Conservation (phyloP, 2,888 invertebrate species). For the Epistrophe eligans region DNA sequence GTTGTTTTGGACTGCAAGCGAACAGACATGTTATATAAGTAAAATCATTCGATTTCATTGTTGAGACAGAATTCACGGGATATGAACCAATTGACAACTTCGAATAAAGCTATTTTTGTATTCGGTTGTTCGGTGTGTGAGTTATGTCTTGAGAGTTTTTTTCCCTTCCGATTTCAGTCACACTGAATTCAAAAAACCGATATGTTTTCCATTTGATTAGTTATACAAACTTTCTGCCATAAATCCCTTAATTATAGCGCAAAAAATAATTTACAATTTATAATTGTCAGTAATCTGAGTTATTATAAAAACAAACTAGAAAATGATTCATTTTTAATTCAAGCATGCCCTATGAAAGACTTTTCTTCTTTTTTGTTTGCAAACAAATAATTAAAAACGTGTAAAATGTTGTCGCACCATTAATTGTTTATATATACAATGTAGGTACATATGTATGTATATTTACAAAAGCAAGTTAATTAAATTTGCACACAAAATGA, state of each 20-base stretch:
- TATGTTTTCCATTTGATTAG: not conserved
- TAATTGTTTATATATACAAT: not conserved
- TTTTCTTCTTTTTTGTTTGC: not conserved
- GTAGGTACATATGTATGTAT: no score
- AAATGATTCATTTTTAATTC: conserved; percentile 18
- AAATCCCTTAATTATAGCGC: not conserved
- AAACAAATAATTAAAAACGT: not conserved
- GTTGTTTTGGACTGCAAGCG: no score
- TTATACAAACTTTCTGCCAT: not conserved
- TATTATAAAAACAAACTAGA: not conserved
- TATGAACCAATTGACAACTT: no score
- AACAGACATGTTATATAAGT: no score
- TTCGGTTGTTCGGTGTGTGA: no score
- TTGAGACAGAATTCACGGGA: no score
- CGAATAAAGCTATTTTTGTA: no score
- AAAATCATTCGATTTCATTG: no score
- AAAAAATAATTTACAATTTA: not conserved
- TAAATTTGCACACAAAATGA: not conserved
- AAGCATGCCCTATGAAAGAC: not conserved
- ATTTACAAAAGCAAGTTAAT: not conserved
- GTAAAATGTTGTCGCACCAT: not conserved
- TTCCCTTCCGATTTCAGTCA: no score
- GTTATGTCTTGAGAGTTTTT: no score
- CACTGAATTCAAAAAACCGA: no score
- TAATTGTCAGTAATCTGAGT: not conserved